Evolutionary conservation across 2,797 vertebrate genomes (phyloP).

Genomic region (Acipenser oxyrinchus): DNA sequence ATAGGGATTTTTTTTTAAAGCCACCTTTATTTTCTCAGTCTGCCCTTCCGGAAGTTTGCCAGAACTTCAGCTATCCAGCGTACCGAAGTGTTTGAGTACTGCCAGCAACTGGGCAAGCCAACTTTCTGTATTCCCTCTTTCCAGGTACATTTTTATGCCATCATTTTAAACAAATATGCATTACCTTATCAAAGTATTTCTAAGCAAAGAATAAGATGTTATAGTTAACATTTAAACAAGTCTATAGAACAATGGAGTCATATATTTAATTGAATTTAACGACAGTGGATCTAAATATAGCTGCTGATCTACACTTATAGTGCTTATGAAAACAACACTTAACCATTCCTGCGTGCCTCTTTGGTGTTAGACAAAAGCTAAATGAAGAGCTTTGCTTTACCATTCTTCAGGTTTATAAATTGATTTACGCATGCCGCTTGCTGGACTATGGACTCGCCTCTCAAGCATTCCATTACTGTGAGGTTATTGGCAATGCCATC

Average conservation of each 20-base stretch:
- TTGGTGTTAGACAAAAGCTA: too few species aligned
- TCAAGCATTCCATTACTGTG: constrained; percentile 82
- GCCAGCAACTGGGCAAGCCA: constrained; percentile 63
- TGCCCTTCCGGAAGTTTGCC: constrained; percentile 65
- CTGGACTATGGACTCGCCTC: constrained; percentile 71
- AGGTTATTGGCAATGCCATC: constrained; percentile 59
- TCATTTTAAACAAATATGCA: neutral
- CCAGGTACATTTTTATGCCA: constrained; percentile 58
- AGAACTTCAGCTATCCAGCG: constrained; percentile 67
- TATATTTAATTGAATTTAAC: too few species aligned
- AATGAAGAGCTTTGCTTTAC: too few species aligned
- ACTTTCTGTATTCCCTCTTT: constrained; percentile 64
- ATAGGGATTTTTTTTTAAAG: neutral
- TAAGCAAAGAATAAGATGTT: neutral
- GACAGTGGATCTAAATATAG: too few species aligned
- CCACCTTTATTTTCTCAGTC: constrained; percentile 41
- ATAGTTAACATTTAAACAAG: too few species aligned
- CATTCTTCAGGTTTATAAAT: constrained; percentile 71
- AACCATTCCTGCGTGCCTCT: too few species aligned
- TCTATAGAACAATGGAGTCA: too few species aligned
- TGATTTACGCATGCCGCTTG: constrained; percentile 80
- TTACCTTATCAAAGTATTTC: neutral
- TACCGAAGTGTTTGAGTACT: constrained; percentile 80
- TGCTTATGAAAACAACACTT: too few species aligned
- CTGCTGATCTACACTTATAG: too few species aligned